phyloP scores from a whole-genome alignment of 1,140 invertebrate genomes.

The Eriocheir sinensis region DNA sequence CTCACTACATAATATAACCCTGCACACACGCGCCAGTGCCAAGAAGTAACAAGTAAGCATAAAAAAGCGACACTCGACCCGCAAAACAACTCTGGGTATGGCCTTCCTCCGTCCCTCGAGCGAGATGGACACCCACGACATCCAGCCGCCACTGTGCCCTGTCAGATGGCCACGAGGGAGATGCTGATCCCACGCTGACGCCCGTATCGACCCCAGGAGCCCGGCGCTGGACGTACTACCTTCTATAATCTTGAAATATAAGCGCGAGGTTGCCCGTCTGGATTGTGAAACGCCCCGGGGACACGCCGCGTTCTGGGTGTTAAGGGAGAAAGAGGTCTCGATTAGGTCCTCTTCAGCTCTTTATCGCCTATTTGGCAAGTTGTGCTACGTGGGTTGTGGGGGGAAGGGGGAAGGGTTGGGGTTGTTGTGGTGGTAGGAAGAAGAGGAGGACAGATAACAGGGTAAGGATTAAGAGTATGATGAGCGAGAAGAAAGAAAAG shows the following conservation, averaged over 20 bases:
- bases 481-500: no score
- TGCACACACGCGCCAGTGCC: no score
- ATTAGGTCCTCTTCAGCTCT: not conserved
- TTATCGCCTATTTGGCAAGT: conserved; percentile 1
- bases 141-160: not conserved
- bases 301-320: not conserved
- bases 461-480: no score
- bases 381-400: no score
- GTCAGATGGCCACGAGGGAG: not conserved
- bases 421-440: no score
- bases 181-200: not conserved
- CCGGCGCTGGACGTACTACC: not conserved
- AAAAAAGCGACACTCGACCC: no score
- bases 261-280: not conserved
- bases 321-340: not conserved
- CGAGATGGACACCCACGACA: not conserved
- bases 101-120: not conserved
- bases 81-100: no score
- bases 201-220: not conserved
- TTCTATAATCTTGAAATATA: conserved; percentile 26
- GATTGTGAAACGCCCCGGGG: not conserved
- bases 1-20: no score
- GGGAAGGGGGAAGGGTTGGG: no score
- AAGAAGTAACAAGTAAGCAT: no score
- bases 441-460: no score